These are phyloP conservation scores for Argyresthia albistria DNA, from an alignment of 2,888 invertebrate genomes.

Conservation along the genomic window DNA sequence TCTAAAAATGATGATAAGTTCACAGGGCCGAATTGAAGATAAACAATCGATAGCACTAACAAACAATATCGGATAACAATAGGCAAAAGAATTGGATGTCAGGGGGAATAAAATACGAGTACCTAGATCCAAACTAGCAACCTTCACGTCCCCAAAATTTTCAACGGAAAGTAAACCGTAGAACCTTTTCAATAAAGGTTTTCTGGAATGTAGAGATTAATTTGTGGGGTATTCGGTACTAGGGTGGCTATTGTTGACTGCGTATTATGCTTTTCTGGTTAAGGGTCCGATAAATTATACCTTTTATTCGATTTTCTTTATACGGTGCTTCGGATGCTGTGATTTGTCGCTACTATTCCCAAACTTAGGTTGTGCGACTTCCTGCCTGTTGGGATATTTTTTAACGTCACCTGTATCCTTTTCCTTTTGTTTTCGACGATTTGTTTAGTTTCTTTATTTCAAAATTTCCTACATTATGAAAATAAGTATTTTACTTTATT, in stretches of 20 bases:
- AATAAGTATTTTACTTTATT: too few relatives aligned
- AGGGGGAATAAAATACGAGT: constrained; percentile 44
- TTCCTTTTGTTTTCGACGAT: neutral
- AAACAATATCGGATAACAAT: constrained; percentile 37
- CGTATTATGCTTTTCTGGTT: constrained; percentile 51
- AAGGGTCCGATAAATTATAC: constrained; percentile 40
- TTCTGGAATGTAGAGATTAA: neutral
- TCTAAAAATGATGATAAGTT: too few relatives aligned
- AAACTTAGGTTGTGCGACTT: neutral
- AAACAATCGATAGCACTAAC: constrained; percentile 9
- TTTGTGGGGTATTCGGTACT: neutral
- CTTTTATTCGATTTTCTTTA: constrained; percentile 29
- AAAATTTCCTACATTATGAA: too few relatives aligned
- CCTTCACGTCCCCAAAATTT: neutral
- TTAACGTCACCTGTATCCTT: neutral
- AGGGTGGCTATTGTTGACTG: constrained; percentile 40
- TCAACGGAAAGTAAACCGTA: neutral
- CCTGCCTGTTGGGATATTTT: neutral
- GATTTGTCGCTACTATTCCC: constrained; percentile 1
- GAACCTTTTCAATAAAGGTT: neutral
- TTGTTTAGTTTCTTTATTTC: neutral
- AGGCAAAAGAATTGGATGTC: constrained; percentile 46
- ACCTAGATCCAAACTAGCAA: constrained; percentile 15
- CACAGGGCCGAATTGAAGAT: too few relatives aligned
- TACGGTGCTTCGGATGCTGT: constrained; percentile 7